A percentile compares a stretch with the other conserved stretches of the same genome.
phyloP scores from a whole-genome alignment of 2,797 vertebrate genomes.

The Melanotaenia nigrans region DNA sequence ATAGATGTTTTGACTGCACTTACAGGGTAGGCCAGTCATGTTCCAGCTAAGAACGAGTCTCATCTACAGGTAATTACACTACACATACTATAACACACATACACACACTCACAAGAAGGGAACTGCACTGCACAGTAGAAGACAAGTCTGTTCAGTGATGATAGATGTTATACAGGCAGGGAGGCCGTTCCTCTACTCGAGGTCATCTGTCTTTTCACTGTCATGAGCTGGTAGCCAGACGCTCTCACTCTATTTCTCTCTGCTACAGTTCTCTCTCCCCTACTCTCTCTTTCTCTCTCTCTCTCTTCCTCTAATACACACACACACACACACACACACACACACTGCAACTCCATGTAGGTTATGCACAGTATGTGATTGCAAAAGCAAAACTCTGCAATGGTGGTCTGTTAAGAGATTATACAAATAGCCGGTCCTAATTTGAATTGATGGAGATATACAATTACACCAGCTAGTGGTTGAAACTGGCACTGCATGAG shows the following conservation, averaged over 20 bases:
- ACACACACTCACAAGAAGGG: conserved; percentile 25
- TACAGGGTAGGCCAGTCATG: conserved; percentile 31
- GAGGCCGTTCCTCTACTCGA: conserved; percentile 66
- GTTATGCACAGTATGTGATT: conserved; percentile 19
- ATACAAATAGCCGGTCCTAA: conserved; percentile 33
- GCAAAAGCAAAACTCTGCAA: conserved; percentile 18
- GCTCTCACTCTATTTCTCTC: conserved; percentile 46
- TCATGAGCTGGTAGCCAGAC: conserved; percentile 61
- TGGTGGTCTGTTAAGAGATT: conserved; percentile 41
- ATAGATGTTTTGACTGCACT: conserved; percentile 23
- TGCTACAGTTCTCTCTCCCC: conserved; percentile 26
- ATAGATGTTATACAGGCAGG: conserved; percentile 75
- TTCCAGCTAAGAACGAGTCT: conserved; percentile 40
- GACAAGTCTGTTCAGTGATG: conserved; percentile 74
- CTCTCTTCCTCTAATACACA: conserved; percentile 3
- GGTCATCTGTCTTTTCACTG: conserved; percentile 76
- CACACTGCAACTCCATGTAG: conserved; percentile 12
- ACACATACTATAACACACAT: conserved; percentile 7
- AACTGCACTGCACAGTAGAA: conserved; percentile 46
- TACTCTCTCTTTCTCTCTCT: conserved; percentile 1
- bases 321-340: conserved; percentile 2
- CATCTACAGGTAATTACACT: conserved; percentile 55
- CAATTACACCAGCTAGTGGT: conserved; percentile 56
- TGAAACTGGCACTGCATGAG: conserved; percentile 35
- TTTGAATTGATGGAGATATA: conserved; percentile 38